Conservation (phyloP, 1,140 invertebrate genomes). For the Pogonognathellus flavescens region DNA sequence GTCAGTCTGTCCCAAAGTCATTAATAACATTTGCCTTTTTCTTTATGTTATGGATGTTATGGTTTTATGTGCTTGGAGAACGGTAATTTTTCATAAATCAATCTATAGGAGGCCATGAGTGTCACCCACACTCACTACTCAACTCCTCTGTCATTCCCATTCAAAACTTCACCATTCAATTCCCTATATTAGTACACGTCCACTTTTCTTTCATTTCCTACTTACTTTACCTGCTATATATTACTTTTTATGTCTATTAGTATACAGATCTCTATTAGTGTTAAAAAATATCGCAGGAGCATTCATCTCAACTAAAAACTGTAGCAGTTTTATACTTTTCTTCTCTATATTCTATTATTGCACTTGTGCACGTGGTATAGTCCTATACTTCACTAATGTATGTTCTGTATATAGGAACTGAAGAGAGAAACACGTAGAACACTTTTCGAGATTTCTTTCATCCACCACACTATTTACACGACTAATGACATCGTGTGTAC, state of each 20-base stretch:
- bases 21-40: slow-evolving; percentile 53
- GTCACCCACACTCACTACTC: slow-evolving; percentile 40
- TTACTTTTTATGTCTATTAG: too few species aligned
- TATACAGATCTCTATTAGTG: too few species aligned
- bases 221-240: too few species aligned
- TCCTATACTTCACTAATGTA: too few species aligned
- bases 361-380: too few species aligned
- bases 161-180: background rate
- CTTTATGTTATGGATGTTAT: slow-evolving; percentile 51
- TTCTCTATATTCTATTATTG: too few species aligned
- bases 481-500: background rate
- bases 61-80: slow-evolving; percentile 27
- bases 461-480: background rate
- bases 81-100: slow-evolving; percentile 54
- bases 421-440: background rate
- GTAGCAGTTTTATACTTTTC: too few species aligned
- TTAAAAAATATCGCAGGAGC: too few species aligned
- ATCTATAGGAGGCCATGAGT: slow-evolving; percentile 50
- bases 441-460: background rate
- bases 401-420: background rate
- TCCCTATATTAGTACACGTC: too few species aligned
- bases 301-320: too few species aligned
- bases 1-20: slow-evolving; percentile 48
- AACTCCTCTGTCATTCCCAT: slow-evolving; percentile 5
- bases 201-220: too few species aligned